Percentiles rank a stretch among this genome's conserved stretches.
These are phyloP conservation scores for Acestrorhynchus altus DNA, from an alignment of 2,797 vertebrate species.

Conservation along the genomic window DNA sequence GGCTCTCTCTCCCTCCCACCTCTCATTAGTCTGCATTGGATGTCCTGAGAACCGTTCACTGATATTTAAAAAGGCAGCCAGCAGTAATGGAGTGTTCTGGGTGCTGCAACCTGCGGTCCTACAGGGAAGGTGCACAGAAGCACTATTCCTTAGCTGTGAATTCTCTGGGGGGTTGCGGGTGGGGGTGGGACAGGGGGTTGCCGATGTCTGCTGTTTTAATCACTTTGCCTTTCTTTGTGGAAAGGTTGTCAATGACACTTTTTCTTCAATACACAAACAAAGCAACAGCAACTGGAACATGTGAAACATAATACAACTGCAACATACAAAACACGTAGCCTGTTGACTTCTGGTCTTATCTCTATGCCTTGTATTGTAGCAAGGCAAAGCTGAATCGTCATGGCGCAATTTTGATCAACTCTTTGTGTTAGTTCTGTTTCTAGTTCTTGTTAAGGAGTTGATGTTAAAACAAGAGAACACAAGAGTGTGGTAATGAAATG, in stretches of 20 bases:
- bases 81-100: constrained; percentile 24
- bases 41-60: constrained; percentile 32
- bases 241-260: constrained; percentile 16
- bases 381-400: background rate
- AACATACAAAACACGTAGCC: constrained; percentile 15
- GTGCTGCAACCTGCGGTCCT: constrained; percentile 22
- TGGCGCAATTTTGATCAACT: background rate
- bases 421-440: background rate
- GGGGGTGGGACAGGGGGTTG: background rate
- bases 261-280: background rate
- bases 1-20: background rate
- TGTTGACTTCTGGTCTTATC: background rate
- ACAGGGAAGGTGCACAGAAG: background rate
- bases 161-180: background rate
- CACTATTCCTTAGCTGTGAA: constrained; percentile 20
- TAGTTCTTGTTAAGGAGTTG: background rate
- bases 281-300: background rate
- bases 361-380: constrained; percentile 29
- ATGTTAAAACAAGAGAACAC: background rate
- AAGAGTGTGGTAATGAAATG: background rate
- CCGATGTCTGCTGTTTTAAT: constrained; percentile 33
- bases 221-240: constrained; percentile 35
- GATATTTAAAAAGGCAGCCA: constrained; percentile 16
- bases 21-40: constrained; percentile 28
- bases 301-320: background rate